These are phyloP conservation scores for Notocelia uddmanniana DNA, from an alignment of 2,888 invertebrate species.

Conservation along the genomic window DNA sequence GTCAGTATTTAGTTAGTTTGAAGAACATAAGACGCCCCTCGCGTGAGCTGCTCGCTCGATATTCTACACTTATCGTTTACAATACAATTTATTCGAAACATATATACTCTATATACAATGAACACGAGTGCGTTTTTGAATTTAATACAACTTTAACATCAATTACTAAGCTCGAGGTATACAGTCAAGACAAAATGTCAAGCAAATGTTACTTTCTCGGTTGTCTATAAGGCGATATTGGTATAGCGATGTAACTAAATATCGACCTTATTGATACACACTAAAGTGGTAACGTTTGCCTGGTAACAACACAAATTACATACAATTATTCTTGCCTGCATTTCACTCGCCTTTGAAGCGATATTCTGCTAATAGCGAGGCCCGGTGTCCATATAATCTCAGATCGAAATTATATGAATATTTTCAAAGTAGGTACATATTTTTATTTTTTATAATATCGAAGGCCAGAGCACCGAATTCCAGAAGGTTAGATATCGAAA, in stretches of 20 bases:
- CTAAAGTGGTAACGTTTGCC: not conserved
- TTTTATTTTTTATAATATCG: too few relatives aligned
- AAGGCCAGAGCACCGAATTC: too few relatives aligned
- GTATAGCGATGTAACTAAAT: not conserved
- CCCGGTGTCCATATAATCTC: not conserved
- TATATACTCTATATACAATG: slow-evolving; percentile 45
- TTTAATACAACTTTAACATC: slow-evolving; percentile 32
- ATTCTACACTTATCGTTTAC: slow-evolving; percentile 34
- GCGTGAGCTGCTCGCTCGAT: slow-evolving; percentile 25
- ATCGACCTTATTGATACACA: not conserved
- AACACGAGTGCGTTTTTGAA: slow-evolving; percentile 43
- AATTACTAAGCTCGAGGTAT: slow-evolving; percentile 14
- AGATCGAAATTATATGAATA: not conserved
- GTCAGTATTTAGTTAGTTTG: not conserved
- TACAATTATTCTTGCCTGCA: slow-evolving; percentile 11
- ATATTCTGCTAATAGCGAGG: slow-evolving; percentile 6
- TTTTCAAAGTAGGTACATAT: too few relatives aligned
- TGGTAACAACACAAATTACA: not conserved
- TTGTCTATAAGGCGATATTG: not conserved
- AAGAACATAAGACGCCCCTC: slow-evolving; percentile 21
- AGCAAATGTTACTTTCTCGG: not conserved
- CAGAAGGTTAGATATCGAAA: too few relatives aligned
- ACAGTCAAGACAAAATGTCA: slow-evolving; percentile 10
- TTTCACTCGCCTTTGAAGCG: slow-evolving; percentile 20
- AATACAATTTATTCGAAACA: slow-evolving; percentile 40